phyloP scores from a whole-genome alignment of 2,888 invertebrate genomes.

The Ferdinandea cuprea region DNA sequence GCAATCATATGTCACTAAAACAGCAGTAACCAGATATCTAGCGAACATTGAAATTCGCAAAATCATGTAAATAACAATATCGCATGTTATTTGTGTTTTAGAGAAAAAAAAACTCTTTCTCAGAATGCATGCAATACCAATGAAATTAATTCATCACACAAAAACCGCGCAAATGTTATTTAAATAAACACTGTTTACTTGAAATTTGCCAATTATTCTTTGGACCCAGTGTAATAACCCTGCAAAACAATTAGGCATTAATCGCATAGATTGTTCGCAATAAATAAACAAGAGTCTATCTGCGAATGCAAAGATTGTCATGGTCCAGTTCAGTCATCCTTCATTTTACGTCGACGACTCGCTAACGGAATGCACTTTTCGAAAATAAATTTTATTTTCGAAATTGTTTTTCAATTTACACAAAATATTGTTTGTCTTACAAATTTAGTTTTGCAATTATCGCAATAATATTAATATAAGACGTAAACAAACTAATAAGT shows the following conservation, averaged over 20 bases:
- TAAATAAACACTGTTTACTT: slow-evolving; percentile 22
- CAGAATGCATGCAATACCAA: neutral
- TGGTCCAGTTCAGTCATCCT: slow-evolving; percentile 44
- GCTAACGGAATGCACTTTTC: neutral
- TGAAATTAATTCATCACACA: slow-evolving; percentile 11
- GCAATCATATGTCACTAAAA: no score
- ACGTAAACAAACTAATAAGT: slow-evolving; percentile 4
- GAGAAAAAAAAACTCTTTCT: neutral
- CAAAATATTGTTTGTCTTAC: slow-evolving; percentile 1
- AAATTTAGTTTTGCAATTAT: slow-evolving; percentile 22
- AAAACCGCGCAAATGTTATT: slow-evolving; percentile 1
- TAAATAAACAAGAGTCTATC: slow-evolving; percentile 20
- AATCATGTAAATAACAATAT: neutral
- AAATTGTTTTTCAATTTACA: slow-evolving; percentile 19
- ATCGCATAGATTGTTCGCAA: slow-evolving; percentile 25
- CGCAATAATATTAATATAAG: slow-evolving; percentile 10
- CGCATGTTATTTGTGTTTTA: neutral
- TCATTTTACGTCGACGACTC: neutral
- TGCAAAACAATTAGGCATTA: slow-evolving; percentile 11
- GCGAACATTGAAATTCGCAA: no score
- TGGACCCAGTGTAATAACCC: slow-evolving; percentile 7
- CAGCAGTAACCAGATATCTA: no score
- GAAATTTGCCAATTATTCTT: slow-evolving; percentile 22
- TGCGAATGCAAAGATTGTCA: slow-evolving; percentile 14
- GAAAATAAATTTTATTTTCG: neutral